Base-by-base conservation (phyloP, 2,113 vertebrate genomes). In the Notarius lentiginosus region DNA sequence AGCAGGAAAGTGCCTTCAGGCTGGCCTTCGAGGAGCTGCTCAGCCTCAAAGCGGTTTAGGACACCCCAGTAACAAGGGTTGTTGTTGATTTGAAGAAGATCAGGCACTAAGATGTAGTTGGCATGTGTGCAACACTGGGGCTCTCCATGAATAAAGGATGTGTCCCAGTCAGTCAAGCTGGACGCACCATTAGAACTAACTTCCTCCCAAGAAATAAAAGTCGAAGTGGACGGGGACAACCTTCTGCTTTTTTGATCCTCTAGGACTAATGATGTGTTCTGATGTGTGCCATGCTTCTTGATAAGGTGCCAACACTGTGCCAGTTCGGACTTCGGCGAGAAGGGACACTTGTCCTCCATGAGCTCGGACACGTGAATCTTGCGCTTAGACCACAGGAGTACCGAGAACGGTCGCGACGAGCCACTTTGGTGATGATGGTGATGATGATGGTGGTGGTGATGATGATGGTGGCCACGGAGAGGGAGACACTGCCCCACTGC, bases 21-120 rank as follows among this genome's bases (percentile, higher is more conserved):
- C 89, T 98, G 97, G 20, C 97, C 97, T 86, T 99, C 98, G 41
- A 99, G 94, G 15, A 99, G 96, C 1, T 97, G 97, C 94, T 99
- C 98, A 0, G 98, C 98, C 56, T 98, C 97, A 0, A 98, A 98
- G 90, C 98, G 97, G 93, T 99, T 97, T 95, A 99, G 93, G 68
- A 99, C 97, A 0, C 98, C 98, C 98, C 98, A 99, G 92, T 99
- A 99, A 91, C 97, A 98, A 0, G 97, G 94, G 47, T 96, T 99
- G 92, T 98, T 99, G 94, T 97, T 97, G 94, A 99, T 99, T 94
- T 97, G 97, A 47, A 99, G 96, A 53, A 99, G 97, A 92, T 99
- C 98, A 9, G 98, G 98, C 20, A 99, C 98, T 65, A 99, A 95
- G 91, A 99, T 92, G 90, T 96, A 75, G 96, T 96, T 97, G 51